Base-by-base conservation (phyloP, 1,140 invertebrate genomes). In the Drosophila kikkawai region DNA sequence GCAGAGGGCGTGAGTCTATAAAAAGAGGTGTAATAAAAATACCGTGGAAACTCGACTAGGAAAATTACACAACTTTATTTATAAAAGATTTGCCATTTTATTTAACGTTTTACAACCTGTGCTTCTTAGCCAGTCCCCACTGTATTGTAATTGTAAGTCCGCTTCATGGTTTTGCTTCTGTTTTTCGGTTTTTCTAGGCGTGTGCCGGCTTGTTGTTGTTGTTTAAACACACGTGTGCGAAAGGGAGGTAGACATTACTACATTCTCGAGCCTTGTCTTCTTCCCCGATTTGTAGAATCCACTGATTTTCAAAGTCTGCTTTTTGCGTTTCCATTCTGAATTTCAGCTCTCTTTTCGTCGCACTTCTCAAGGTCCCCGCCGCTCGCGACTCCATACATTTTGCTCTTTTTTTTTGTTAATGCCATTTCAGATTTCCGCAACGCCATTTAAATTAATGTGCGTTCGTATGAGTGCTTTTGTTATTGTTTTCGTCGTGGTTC, bases 361-460 rank as follows among this genome's bases (percentile, higher is more conserved):
- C 66, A 42, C 45, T 79, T 67, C 42, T 68, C 84, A 84, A 88
- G 84, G 84, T 74, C 76, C 11, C n/a, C 15, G 7, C 13, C 26
- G 26, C 51, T 13, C 36, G 19, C 39, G 22, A 29, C 37, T 48
- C 15, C 22, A 37, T 39, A 60, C 45, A 51, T 70, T 29, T 29
- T 48, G 22, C 15, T n/a, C n/a, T 50, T 45, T 17, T 45, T 17
- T 45, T 66, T 26, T 15, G 7, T 71, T 68, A 41, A 58, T 71
- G 53, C 64, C 60, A 48, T 63, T 82, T 57, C 58, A 84, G 80
- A 88, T 90, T 84, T 88, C 84, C 84, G 84, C 84, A 84, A 81
- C 85, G 84, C 78, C 77, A 84, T 90, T 88, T 70, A 79, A 68
- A 73, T 71, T 41, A 37, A 58, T 73, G 34, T 71, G 65, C 41